These are phyloP conservation scores for Labroides dimidiatus DNA, from an alignment of 2,797 vertebrate species.

Conservation along the genomic window DNA sequence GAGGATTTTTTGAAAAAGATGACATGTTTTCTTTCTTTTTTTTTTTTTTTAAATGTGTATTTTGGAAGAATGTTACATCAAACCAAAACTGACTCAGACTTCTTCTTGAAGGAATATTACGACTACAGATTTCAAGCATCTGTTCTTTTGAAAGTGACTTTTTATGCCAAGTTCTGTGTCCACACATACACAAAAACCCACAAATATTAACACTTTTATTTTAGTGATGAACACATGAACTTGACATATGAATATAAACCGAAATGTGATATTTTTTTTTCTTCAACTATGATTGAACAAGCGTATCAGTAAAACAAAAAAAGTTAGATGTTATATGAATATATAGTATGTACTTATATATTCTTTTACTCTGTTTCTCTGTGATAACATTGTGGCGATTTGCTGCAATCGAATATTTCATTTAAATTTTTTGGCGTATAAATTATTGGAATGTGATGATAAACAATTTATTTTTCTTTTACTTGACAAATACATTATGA, in stretches of 20 bases:
- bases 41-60: too few species aligned
- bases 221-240: slow-evolving; percentile 35
- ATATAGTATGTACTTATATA: slow-evolving; percentile 73
- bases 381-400: slow-evolving; percentile 56
- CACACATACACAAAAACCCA: slow-evolving; percentile 20
- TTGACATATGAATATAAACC: slow-evolving; percentile 46
- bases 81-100: slow-evolving; percentile 57
- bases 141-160: slow-evolving; percentile 61
- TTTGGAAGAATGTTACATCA: slow-evolving; percentile 63
- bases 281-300: slow-evolving; percentile 54
- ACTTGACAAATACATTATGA: slow-evolving; percentile 70
- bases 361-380: slow-evolving; percentile 73
- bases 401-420: slow-evolving; percentile 61
- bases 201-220: slow-evolving; percentile 11
- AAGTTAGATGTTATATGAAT: slow-evolving; percentile 61
- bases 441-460: slow-evolving; percentile 73
- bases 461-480: slow-evolving; percentile 72
- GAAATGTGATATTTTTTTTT: slow-evolving; percentile 62
- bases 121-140: slow-evolving; percentile 36
- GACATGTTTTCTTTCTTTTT: slow-evolving; percentile 14
- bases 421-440: slow-evolving; percentile 55
- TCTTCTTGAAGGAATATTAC: slow-evolving; percentile 56
- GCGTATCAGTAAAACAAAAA: slow-evolving; percentile 51
- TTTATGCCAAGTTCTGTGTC: slow-evolving; percentile 54
- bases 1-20: slow-evolving; percentile 41